Percentiles rank a stretch among this genome's conserved stretches.
phyloP scores from a whole-genome alignment of 2,797 vertebrate genomes.

The Sus cebifrons region DNA sequence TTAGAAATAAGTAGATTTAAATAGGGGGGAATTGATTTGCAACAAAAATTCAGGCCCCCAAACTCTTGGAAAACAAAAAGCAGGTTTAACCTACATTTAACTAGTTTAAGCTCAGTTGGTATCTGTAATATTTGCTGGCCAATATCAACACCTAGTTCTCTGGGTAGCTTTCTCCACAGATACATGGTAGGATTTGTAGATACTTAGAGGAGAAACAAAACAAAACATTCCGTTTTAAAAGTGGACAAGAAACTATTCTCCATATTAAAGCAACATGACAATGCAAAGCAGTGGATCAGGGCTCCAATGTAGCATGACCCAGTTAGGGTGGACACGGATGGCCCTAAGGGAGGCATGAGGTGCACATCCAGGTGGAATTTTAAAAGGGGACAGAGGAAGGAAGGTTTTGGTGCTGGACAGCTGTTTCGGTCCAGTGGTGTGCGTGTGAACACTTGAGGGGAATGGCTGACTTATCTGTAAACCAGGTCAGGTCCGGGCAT shows the following conservation, averaged over 20 bases:
- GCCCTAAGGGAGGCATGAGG: neutral
- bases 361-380: neutral
- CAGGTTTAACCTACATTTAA: neutral
- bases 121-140: neutral
- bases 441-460: neutral
- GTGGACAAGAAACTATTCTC: neutral
- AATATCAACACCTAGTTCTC: neutral
- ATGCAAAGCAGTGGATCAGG: neutral
- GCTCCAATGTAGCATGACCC: neutral
- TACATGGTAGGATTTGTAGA: neutral
- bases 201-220: neutral
- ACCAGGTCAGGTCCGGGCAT: neutral
- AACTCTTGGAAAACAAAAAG: neutral
- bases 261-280: neutral
- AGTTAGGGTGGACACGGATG: fast-evolving
- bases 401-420: neutral
- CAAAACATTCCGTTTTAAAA: neutral
- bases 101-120: neutral
- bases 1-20: slow-evolving; percentile 53
- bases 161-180: neutral
- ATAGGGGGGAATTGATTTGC: neutral
- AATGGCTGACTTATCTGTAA: neutral
- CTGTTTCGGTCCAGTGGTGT: fast-evolving
- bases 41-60: neutral
- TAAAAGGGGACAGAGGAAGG: neutral